Conservation (phyloP, 1,140 invertebrate species). For the Bradynema listronoti region DNA sequence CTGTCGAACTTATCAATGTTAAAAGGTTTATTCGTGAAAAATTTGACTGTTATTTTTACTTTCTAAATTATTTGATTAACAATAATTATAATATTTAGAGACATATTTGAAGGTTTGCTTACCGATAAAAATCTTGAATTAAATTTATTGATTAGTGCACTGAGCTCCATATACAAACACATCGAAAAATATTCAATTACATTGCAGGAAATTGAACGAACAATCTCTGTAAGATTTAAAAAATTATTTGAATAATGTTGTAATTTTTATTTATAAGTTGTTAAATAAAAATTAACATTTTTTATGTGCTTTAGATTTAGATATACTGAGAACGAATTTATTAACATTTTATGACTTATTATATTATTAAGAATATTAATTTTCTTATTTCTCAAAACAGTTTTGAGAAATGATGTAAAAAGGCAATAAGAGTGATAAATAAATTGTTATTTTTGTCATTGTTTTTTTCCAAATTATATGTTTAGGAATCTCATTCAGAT, state of each 20-base stretch:
- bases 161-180: constrained; percentile 87
- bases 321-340: too few species aligned
- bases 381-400: too few species aligned
- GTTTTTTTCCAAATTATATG: constrained; percentile 18
- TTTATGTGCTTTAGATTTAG: too few species aligned
- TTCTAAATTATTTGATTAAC: constrained; percentile 66
- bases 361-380: too few species aligned
- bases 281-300: too few species aligned
- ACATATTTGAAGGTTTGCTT: constrained; percentile 63
- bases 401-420: too few species aligned
- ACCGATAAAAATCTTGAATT: constrained; percentile 71
- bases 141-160: constrained; percentile 77
- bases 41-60: background rate
- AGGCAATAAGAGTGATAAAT: background rate
- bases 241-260: too few species aligned
- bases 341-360: too few species aligned
- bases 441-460: constrained; percentile 63
- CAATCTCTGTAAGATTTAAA: too few species aligned
- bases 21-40: constrained; percentile 67
- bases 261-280: too few species aligned
- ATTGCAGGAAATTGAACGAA: constrained; percentile 85
- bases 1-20: constrained; percentile 81
- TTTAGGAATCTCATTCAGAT: constrained; percentile 79
- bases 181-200: constrained; percentile 80
- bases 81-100: constrained; percentile 63